Evolutionary conservation across 2,797 vertebrate species (phyloP).

Genomic region (Takifugu ocellatus): DNA sequence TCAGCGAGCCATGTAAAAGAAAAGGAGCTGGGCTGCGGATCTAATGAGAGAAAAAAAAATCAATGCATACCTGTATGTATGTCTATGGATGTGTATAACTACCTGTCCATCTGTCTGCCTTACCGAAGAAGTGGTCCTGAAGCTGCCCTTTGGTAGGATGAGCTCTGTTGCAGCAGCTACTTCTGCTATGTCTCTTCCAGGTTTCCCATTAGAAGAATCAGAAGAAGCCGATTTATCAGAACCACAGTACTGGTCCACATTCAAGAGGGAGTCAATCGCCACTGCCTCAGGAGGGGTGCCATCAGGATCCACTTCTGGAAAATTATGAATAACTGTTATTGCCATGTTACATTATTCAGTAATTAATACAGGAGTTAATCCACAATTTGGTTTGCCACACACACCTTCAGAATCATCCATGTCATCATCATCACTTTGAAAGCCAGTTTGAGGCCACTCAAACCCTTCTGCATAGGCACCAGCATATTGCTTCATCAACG

Average conservation of each 20-base stretch:
- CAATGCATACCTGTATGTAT: too few species aligned
- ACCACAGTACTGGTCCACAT: constrained; percentile 82
- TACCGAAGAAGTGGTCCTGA: constrained; percentile 76
- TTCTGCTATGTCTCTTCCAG: constrained; percentile 85
- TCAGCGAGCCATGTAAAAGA: constrained; percentile 83
- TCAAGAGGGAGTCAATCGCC: constrained; percentile 87
- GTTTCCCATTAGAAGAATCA: constrained; percentile 67
- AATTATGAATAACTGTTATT: constrained; percentile 6
- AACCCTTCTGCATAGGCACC: constrained; percentile 89
- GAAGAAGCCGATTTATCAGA: constrained; percentile 73
- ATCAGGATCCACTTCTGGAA: constrained; percentile 71
- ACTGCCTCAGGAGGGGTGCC: constrained; percentile 79
- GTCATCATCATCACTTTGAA: constrained; percentile 82
- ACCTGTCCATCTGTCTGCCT: constrained; percentile 24
- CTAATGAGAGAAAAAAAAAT: constrained; percentile 40
- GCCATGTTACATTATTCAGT: background rate
- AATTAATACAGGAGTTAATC: background rate
- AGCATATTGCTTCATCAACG: constrained; percentile 89
- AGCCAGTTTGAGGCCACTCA: constrained; percentile 85
- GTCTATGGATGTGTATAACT: too few species aligned
- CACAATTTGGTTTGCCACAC: background rate
- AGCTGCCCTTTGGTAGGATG: constrained; percentile 87
- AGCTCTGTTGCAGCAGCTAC: constrained; percentile 87
- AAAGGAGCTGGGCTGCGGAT: constrained; percentile 68
- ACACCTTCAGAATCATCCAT: constrained; percentile 70